Percentiles rank a stretch among this genome's conserved stretches.
phyloP scores from a whole-genome alignment of 2,888 invertebrate species.

The Orchesellides sinensis region DNA sequence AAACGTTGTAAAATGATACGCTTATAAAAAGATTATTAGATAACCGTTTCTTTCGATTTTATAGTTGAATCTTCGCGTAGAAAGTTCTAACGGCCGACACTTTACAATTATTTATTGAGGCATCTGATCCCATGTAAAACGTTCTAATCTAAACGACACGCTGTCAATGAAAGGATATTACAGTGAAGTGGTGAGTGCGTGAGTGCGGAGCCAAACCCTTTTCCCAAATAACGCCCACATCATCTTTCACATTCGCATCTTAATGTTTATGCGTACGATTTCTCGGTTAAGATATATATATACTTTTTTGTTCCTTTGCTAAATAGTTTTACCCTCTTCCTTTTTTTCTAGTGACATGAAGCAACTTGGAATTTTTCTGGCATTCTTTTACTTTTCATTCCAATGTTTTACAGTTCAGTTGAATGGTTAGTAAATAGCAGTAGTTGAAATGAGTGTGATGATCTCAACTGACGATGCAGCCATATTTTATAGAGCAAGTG shows the following conservation, averaged over 20 bases:
- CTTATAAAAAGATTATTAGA: background rate
- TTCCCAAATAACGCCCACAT: conserved; percentile 61
- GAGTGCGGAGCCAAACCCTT: conserved; percentile 53
- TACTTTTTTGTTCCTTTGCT: too few relatives aligned
- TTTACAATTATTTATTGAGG: conserved; percentile 67
- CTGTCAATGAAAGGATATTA: conserved; percentile 49
- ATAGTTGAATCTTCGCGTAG: conserved; percentile 35
- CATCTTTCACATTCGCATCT: conserved; percentile 39
- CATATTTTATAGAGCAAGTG: background rate
- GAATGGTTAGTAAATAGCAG: too few relatives aligned
- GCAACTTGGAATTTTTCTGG: conserved; percentile 44
- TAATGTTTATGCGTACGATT: conserved; percentile 59
- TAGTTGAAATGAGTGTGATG: conserved; percentile 4
- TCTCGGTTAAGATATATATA: conserved; percentile 56
- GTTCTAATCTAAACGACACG: conserved; percentile 41
- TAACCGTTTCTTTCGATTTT: background rate
- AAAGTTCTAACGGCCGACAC: conserved; percentile 58
- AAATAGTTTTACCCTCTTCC: conserved; percentile 32
- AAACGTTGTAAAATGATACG: background rate
- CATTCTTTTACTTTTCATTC: conserved; percentile 18
- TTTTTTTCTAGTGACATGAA: conserved; percentile 32
- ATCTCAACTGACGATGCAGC: conserved; percentile 9
- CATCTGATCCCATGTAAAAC: conserved; percentile 53
- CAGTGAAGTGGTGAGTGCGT: conserved; percentile 23
- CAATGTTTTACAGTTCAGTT: background rate